Evolutionary conservation across 2,888 invertebrate genomes (phyloP).

Genomic region (Nemotelus nigrinus): DNA sequence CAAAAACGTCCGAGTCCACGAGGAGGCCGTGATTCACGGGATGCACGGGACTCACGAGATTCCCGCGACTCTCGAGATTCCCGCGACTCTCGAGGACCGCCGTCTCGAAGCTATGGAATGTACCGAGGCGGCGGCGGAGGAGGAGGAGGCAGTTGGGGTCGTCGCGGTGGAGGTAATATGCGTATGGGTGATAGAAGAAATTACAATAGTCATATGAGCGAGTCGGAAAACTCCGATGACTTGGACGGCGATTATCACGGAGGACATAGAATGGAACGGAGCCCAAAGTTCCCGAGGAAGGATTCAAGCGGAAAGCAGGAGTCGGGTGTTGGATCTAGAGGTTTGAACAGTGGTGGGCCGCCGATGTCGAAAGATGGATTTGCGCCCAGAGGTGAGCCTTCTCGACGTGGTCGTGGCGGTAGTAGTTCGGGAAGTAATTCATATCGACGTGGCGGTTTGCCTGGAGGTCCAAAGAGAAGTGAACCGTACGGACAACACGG

Average conservation of each 20-base stretch:
- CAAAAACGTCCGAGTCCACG: constrained; percentile 62
- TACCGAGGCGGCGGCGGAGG: constrained; percentile 66
- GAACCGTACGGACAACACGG: constrained; percentile 79
- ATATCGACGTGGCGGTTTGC: constrained; percentile 63
- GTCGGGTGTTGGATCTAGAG: constrained; percentile 68
- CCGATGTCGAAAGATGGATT: constrained; percentile 72
- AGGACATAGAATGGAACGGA: constrained; percentile 68
- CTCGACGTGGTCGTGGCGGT: constrained; percentile 82
- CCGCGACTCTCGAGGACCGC: constrained; percentile 64
- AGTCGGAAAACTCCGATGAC: constrained; percentile 77
- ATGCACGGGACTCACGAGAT: constrained; percentile 57
- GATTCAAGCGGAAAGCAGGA: constrained; percentile 61
- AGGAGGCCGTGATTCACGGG: constrained; percentile 66
- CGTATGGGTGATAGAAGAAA: constrained; percentile 50
- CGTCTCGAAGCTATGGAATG: constrained; percentile 64
- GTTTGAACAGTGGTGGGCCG: constrained; percentile 67
- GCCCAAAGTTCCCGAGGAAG: constrained; percentile 65
- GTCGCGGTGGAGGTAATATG: constrained; percentile 60
- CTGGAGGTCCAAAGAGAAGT: constrained; percentile 70
- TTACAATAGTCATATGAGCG: constrained; percentile 67
- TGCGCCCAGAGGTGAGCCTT: constrained; percentile 89
- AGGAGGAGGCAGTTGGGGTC: constrained; percentile 64
- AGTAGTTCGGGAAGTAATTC: constrained; percentile 66
- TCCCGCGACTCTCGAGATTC: constrained; percentile 65
- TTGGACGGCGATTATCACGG: constrained; percentile 74